Evolutionary conservation across 2,113 vertebrate species (phyloP).

Genomic region (Donacobius atricapilla): DNA sequence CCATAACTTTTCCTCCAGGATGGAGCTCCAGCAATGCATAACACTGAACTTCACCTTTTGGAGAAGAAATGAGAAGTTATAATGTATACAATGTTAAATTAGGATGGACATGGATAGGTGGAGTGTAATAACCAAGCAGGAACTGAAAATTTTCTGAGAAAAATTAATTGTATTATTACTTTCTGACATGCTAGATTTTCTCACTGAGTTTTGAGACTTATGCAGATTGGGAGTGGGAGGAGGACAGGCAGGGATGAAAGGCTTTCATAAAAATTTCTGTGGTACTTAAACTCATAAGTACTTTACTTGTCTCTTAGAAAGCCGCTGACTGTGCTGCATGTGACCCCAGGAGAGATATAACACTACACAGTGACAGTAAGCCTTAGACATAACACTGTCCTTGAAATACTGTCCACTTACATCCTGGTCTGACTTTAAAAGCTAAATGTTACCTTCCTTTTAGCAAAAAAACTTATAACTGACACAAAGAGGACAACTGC

Average conservation of each 20-base stretch:
- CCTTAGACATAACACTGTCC: neutral
- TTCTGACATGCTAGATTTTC: neutral
- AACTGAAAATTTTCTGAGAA: neutral
- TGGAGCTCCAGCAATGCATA: neutral
- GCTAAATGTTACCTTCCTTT: neutral
- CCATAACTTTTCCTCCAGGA: neutral
- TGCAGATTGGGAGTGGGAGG: neutral
- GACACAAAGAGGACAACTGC: neutral
- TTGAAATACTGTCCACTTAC: neutral
- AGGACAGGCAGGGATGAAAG: neutral
- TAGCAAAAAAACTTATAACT: neutral
- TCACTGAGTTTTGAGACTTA: neutral
- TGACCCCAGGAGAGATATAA: neutral
- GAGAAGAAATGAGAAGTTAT: neutral
- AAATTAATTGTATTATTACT: neutral
- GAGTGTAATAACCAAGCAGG: neutral
- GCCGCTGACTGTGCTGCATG: neutral
- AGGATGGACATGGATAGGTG: neutral
- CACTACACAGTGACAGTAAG: neutral
- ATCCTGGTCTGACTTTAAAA: neutral
- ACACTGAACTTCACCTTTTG: neutral
- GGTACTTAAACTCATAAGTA: neutral
- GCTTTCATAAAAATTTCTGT: neutral
- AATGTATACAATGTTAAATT: neutral
- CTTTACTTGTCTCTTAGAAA: neutral